Conservation (phyloP, 2,113 vertebrate genomes). For the Gallinago undulata region DNA sequence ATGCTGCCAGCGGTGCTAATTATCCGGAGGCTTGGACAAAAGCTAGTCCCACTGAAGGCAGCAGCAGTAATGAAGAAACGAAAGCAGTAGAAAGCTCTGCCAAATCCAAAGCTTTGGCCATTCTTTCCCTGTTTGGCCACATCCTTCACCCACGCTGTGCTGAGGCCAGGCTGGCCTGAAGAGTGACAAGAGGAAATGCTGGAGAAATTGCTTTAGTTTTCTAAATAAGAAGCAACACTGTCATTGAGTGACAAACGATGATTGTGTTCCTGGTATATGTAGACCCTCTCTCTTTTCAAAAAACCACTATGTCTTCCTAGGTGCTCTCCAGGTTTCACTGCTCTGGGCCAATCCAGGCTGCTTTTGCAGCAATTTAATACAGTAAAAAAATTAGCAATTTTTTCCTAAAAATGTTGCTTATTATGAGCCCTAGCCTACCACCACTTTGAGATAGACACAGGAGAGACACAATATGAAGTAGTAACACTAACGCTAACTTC, state of each 20-base stretch:
- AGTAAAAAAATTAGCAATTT: background rate
- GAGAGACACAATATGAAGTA: background rate
- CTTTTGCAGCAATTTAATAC: background rate
- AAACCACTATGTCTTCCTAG: background rate
- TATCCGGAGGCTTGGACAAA: background rate
- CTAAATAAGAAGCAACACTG: background rate
- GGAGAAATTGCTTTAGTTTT: slow-evolving; percentile 23
- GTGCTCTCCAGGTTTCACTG: background rate
- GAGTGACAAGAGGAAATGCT: background rate
- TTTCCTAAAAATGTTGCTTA: background rate
- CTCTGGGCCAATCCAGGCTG: background rate
- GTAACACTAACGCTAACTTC: background rate
- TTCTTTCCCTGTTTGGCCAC: background rate
- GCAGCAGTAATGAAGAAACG: background rate
- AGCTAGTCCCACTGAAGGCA: background rate
- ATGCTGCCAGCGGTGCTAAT: background rate
- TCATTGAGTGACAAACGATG: background rate
- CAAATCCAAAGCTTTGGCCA: background rate
- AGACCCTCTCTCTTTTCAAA: background rate
- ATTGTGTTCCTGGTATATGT: background rate
- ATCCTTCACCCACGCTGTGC: rapidly evolving
- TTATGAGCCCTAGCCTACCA: background rate
- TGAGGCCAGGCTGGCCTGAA: background rate
- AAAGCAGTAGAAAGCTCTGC: background rate
- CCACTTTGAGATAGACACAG: background rate